Evolutionary conservation across 2,113 vertebrate species (phyloP).

Genomic region (Neolamprologus caudopunctatus): DNA sequence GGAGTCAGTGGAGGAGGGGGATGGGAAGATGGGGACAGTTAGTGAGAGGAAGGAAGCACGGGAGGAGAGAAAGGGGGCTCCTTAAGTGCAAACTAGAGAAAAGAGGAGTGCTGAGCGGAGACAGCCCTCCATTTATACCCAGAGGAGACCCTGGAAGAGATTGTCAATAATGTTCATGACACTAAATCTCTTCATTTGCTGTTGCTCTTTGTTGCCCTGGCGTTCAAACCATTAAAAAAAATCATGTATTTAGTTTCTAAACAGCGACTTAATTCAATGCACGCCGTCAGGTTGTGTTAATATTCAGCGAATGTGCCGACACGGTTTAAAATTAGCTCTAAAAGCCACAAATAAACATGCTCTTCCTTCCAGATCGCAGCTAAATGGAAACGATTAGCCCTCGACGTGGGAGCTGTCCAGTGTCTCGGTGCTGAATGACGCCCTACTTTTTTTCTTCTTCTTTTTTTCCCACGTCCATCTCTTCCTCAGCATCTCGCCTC

Average conservation of each 20-base stretch:
- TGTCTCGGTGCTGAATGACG: conserved; percentile 72
- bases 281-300: background rate
- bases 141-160: background rate
- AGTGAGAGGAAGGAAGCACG: conserved; percentile 33
- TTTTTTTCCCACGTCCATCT: conserved; percentile 31
- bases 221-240: background rate
- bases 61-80: background rate
- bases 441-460: conserved; percentile 45
- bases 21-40: conserved; percentile 62
- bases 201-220: background rate
- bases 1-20: conserved; percentile 64
- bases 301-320: background rate
- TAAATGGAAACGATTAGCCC: background rate
- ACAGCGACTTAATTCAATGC: background rate
- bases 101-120: conserved; percentile 5
- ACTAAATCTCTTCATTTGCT: background rate
- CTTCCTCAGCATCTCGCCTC: conserved; percentile 44
- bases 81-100: conserved; percentile 33
- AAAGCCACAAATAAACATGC: background rate
- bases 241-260: background rate
- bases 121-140: background rate
- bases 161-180: background rate
- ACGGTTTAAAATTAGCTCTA: background rate
- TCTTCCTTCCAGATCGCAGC: background rate
- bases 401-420: conserved; percentile 70